Evolutionary conservation across 2,888 invertebrate genomes (phyloP), one percentile per base, ranked within the genome.

Genomic region (Lypha dubia): DNA sequence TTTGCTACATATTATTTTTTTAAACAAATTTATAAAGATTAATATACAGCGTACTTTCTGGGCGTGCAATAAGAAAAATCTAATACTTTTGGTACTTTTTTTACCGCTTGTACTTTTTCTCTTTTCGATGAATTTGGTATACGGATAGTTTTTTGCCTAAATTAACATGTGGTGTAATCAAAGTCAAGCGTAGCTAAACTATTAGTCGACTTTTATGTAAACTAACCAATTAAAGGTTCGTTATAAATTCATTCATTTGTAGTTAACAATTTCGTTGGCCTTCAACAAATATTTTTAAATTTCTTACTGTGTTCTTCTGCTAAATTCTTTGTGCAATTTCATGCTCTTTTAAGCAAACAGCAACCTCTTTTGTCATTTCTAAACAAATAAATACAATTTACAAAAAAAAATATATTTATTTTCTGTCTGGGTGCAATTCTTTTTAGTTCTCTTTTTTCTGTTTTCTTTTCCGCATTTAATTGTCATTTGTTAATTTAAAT

Each of bases 341-440:
- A 22, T 24, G 44, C 22, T 63, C 20, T 51, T 44, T 46, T 38
- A 15, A 51, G 15, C 28, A 15, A 32, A 7, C 9, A 51, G 15
- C 28, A 15, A 32, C 13, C 9, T 62, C 51, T 32, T 60, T 17
- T 60, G 9, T 8, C 35, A 44, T 73, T 77, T 65, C 58, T 73
- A 62, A 79, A 60, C 46, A 75, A 81, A 81, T 60, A 75, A 56
- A 53, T 35, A 28, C 17, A 70, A 60, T 56, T 53, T 67, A 67
- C 2, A 28, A 60, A 80, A 74, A 28, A 28, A 60, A 80, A 74
- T 15, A 67, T 41, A 67, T n/a, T n/a, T 13, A 9, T 35, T 60
- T 80, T 68, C 60, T 74, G 67, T 70, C 53, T 81, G 62, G 35
- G 15, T 70, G 44, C 8, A 38, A 11, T 81, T 62, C 6, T 62